phyloP scores from a whole-genome alignment of 2,113 vertebrate genomes.

The Scolopax mira region DNA sequence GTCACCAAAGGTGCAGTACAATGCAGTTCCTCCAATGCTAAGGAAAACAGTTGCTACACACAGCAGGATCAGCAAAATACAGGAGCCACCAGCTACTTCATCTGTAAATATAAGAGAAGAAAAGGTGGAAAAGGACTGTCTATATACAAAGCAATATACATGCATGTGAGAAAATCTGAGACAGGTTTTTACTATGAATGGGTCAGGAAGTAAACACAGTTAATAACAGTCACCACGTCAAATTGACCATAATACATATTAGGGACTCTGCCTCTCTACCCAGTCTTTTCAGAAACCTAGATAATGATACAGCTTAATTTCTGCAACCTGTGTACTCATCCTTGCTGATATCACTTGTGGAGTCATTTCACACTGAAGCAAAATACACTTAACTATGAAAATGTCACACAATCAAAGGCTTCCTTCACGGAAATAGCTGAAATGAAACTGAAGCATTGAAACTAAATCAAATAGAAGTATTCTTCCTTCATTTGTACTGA shows the following conservation, averaged over 20 bases:
- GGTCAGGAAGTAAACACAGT: background rate
- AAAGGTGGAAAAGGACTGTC: background rate
- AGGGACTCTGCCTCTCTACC: background rate
- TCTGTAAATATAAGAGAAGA: conserved; percentile 75
- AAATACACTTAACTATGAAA: background rate
- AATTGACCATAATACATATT: background rate
- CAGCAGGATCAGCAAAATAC: conserved; percentile 87
- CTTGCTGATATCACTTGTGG: background rate
- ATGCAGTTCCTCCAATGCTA: conserved; percentile 89
- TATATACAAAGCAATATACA: background rate
- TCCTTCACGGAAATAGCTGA: background rate
- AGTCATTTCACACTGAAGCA: background rate
- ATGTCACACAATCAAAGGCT: background rate
- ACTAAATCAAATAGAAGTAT: background rate
- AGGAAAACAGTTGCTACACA: conserved; percentile 92
- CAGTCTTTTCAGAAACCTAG: background rate
- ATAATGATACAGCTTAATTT: background rate
- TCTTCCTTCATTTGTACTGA: background rate
- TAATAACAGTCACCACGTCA: background rate
- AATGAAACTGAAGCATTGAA: background rate
- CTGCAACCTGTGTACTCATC: background rate
- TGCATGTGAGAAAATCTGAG: background rate
- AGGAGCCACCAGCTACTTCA: conserved; percentile 88
- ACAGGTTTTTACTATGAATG: background rate
- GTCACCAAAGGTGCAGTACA: conserved; percentile 91